Percentiles rank a stretch among this genome's conserved stretches.
phyloP scores from a whole-genome alignment of 2,888 invertebrate genomes.

The Monopis laevigella region DNA sequence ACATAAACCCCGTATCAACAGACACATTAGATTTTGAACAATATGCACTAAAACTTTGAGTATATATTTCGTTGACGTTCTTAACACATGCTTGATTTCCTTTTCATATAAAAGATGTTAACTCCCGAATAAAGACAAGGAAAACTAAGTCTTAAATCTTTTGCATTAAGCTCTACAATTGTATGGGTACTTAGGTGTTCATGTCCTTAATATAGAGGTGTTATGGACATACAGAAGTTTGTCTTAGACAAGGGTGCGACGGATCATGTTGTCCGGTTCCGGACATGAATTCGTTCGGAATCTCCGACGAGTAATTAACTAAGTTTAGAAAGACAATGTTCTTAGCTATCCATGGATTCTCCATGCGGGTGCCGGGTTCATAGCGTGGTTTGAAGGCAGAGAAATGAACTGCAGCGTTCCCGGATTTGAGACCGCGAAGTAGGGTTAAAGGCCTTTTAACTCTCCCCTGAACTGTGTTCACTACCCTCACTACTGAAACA shows the following conservation, averaged over 20 bases:
- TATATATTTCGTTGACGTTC: constrained; percentile 47
- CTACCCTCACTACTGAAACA: no score
- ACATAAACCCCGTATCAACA: constrained; percentile 58
- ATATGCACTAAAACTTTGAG: constrained; percentile 47
- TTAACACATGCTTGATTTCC: constrained; percentile 6
- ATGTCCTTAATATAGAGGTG: neutral
- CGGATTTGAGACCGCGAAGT: no score
- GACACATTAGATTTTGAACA: constrained; percentile 49
- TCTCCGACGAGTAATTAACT: constrained; percentile 52
- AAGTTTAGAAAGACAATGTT: no score
- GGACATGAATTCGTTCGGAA: constrained; percentile 32
- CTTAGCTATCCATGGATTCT: no score
- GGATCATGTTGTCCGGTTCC: constrained; percentile 65
- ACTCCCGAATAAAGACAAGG: neutral
- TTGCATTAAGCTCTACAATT: neutral
- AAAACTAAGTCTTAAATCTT: neutral
- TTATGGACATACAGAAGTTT: constrained; percentile 35
- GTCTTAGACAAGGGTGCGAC: constrained; percentile 56
- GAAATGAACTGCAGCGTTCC: no score
- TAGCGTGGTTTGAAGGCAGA: no score
- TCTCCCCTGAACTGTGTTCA: no score
- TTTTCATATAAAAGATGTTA: neutral
- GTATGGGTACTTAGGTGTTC: neutral
- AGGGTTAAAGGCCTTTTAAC: no score
- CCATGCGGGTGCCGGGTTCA: no score